Percentiles rank a stretch among this genome's conserved stretches.
These are phyloP conservation scores for Anguilla pacifica DNA, from an alignment of 2,797 vertebrate genomes.

Conservation along the genomic window DNA sequence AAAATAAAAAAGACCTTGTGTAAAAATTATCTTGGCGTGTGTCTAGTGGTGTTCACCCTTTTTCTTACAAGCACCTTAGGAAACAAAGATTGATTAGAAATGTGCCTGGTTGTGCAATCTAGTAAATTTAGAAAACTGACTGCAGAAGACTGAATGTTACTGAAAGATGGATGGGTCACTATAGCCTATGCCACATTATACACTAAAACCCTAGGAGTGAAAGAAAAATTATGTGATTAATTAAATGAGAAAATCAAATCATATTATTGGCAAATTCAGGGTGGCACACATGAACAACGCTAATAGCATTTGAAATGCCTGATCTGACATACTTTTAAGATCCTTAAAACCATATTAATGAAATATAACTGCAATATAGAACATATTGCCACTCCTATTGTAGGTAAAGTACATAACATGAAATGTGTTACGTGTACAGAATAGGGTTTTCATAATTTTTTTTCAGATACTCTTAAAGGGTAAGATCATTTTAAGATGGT, in stretches of 20 bases:
- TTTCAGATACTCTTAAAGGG: neutral
- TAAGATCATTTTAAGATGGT: neutral
- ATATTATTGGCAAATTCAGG: neutral
- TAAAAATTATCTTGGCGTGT: conserved; percentile 68
- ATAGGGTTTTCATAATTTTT: neutral
- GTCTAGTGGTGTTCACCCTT: conserved; percentile 34
- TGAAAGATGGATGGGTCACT: neutral
- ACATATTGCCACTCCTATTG: neutral
- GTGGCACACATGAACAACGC: neutral
- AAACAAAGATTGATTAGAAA: neutral
- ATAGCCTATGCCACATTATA: neutral
- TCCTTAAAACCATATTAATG: neutral
- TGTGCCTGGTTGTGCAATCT: neutral
- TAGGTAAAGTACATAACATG: neutral
- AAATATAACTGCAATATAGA: neutral
- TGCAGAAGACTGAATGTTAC: neutral
- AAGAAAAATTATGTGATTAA: too few species aligned
- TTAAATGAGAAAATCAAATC: neutral
- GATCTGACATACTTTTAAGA: neutral
- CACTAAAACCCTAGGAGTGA: neutral
- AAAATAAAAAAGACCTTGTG: conserved; percentile 81
- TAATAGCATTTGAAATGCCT: neutral
- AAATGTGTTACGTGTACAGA: neutral
- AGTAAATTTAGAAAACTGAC: neutral
- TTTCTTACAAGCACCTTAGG: neutral